These are phyloP conservation scores for Antechinus stuartii DNA, from an alignment of 2,113 vertebrate genomes.

Conservation along the genomic window DNA sequence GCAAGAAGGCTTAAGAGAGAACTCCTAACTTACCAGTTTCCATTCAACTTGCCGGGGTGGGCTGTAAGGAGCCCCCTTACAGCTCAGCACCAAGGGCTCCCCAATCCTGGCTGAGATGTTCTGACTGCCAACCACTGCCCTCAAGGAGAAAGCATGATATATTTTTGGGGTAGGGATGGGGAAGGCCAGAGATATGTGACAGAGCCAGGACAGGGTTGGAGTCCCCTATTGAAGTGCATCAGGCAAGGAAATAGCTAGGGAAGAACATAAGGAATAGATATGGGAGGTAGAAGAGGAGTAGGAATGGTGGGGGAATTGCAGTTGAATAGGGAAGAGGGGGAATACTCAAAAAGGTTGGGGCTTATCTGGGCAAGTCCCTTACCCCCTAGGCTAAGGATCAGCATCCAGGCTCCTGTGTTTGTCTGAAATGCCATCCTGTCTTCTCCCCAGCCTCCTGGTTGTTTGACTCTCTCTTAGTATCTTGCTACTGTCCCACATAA, in stretches of 20 bases:
- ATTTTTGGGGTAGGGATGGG: background rate
- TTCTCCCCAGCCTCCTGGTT: constrained; percentile 50
- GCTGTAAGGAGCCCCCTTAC: constrained; percentile 74
- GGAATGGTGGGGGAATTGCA: background rate
- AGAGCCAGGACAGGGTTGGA: background rate
- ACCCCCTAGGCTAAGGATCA: constrained; percentile 76
- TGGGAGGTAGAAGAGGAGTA: background rate
- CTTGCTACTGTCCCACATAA: constrained; percentile 61
- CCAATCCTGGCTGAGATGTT: constrained; percentile 75
- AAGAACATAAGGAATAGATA: background rate
- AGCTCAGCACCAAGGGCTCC: constrained; percentile 72
- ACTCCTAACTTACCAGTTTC: constrained; percentile 70
- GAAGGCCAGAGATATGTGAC: background rate
- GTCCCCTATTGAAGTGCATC: background rate
- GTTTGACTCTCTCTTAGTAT: constrained; percentile 28
- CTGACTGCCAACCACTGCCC: constrained; percentile 29
- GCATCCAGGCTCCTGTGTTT: constrained; percentile 47
- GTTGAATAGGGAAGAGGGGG: background rate
- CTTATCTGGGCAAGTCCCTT: constrained; percentile 45
- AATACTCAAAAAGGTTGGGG: background rate
- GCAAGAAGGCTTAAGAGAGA: background rate
- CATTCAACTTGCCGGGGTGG: constrained; percentile 77
- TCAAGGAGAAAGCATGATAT: constrained; percentile 58
- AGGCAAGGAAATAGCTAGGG: background rate
- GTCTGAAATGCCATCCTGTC: constrained; percentile 66